Evolutionary conservation across 2,113 vertebrate genomes (phyloP).

Genomic region (Uria aalge): DNA sequence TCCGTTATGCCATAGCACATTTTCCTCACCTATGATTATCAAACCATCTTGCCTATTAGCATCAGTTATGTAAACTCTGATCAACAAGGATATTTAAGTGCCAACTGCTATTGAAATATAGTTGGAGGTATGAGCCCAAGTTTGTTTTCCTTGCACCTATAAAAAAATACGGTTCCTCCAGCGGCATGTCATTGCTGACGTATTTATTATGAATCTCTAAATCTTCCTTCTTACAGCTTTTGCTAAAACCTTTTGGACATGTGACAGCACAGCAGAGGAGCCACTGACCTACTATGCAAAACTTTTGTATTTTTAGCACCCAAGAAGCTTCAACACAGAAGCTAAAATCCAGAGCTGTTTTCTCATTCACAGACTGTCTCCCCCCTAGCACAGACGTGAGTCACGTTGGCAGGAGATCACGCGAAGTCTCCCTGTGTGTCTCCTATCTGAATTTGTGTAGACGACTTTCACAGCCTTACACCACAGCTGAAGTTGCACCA

Average conservation of each 20-base stretch:
- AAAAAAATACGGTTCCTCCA: background rate
- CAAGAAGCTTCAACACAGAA: background rate
- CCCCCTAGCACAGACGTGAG: background rate
- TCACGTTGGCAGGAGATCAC: fast-evolving
- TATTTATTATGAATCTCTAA: background rate
- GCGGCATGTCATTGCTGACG: background rate
- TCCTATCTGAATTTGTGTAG: background rate
- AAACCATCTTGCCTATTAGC: background rate
- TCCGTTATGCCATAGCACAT: background rate
- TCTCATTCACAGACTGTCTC: background rate
- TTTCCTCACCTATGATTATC: background rate
- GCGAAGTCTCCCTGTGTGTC: background rate
- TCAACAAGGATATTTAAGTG: background rate
- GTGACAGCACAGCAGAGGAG: background rate
- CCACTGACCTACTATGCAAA: background rate
- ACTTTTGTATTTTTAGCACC: background rate
- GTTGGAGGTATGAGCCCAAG: background rate
- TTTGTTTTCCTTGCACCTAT: background rate
- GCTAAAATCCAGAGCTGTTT: background rate
- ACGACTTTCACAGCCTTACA: background rate
- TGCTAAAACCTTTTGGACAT: background rate
- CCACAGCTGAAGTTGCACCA: background rate
- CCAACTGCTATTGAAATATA: background rate
- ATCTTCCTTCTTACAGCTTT: background rate
- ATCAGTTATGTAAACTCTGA: background rate